Percentiles rank a stretch among this genome's conserved stretches.
Conservation (phyloP, 2,113 vertebrate genomes). For the Theristicus caerulescens region DNA sequence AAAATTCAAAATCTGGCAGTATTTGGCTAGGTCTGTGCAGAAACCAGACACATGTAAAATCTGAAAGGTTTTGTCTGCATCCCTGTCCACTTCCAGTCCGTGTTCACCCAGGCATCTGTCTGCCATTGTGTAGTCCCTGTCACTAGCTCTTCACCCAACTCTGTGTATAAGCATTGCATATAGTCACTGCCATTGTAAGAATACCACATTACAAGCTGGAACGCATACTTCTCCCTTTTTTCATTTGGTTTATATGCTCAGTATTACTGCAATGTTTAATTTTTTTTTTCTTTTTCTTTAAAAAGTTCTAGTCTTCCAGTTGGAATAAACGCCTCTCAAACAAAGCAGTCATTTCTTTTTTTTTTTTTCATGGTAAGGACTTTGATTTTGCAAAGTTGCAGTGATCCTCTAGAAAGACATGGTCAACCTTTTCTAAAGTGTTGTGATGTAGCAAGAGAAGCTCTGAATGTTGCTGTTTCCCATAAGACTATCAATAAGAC, state of each 20-base stretch:
- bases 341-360: not conserved
- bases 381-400: not conserved
- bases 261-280: rapidly evolving
- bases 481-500: not conserved
- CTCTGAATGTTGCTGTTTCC: not conserved
- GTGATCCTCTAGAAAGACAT: not conserved
- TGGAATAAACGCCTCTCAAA: not conserved
- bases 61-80: not conserved
- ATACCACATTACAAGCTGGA: not conserved
- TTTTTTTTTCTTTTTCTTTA: not conserved
- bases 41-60: not conserved
- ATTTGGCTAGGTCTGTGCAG: not conserved
- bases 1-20: not conserved
- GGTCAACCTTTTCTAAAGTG: not conserved
- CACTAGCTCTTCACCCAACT: not conserved
- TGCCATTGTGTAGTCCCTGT: not conserved
- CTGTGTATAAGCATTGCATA: not conserved
- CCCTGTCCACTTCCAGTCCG: not conserved
- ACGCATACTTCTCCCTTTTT: not conserved
- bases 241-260: not conserved
- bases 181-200: not conserved
- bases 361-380: not conserved
- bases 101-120: not conserved
- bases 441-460: not conserved
- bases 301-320: not conserved